Evolutionary conservation across 2,888 invertebrate genomes (phyloP).

Genomic region (Galerucella calmariensis): DNA sequence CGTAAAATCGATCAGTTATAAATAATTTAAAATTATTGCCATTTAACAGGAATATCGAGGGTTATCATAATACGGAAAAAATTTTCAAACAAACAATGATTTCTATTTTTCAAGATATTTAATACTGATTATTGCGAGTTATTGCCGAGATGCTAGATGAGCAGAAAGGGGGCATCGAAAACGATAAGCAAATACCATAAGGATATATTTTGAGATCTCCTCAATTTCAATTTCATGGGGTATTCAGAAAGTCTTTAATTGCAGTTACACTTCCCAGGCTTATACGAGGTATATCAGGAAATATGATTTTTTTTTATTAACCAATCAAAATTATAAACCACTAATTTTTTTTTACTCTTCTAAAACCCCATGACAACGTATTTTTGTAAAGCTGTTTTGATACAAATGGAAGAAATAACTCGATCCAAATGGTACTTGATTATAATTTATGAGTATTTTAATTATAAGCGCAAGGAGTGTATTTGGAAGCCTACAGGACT

Average conservation of each 20-base stretch:
- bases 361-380: neutral
- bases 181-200: slow-evolving; percentile 7
- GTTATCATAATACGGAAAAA: slow-evolving; percentile 42
- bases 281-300: too few relatives aligned
- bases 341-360: neutral
- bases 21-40: slow-evolving; percentile 52
- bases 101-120: slow-evolving; percentile 45
- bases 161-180: slow-evolving; percentile 56
- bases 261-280: too few relatives aligned
- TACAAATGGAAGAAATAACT: neutral
- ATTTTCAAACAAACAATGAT: slow-evolving; percentile 36
- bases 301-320: too few relatives aligned
- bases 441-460: neutral
- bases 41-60: slow-evolving; percentile 52
- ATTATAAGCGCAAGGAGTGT: neutral
- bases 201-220: neutral
- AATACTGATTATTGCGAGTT: slow-evolving; percentile 70
- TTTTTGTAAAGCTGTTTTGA: neutral
- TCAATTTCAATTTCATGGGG: neutral
- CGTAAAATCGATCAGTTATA: slow-evolving; percentile 44
- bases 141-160: slow-evolving; percentile 67
- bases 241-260: neutral
- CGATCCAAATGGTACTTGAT: neutral
- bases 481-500: neutral
- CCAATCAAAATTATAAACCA: too few relatives aligned